Evolutionary conservation across 2,888 invertebrate genomes (phyloP), one percentile per base, ranked within the genome.

Genomic region (Mimumesa dahlbomi): DNA sequence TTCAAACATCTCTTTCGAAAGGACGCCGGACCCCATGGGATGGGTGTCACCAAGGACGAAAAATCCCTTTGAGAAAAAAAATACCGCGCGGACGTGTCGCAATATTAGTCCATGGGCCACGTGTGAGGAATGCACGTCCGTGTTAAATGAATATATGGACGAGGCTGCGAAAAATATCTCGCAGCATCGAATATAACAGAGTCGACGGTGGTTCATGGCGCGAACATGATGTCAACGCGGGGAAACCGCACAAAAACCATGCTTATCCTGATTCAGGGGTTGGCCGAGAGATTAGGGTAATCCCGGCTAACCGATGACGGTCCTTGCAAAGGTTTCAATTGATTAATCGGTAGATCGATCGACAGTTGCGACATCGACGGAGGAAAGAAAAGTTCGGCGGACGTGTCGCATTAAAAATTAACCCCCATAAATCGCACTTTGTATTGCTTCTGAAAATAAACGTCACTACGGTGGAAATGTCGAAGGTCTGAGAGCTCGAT

Each of bases 321-420:
- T 84, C 82, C 81, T 84, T 88, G 64, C 77, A 86, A 86, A 86
- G 88, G 87, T 84, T 88, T 87, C 87, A 84, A 76, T 83, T 80
- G 85, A 87, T 87, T 87, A 87, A 88, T 87, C 82, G 82, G 75
- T 56, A 67, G 79, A 85, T 85, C 81, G 84, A 83, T 85, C 79
- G 82, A 69, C 66, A 75, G 54, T 54, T 16, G 54, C 45, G 42
- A 42, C 34, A 42, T 42, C 38, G n/a, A n/a, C 19, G 31, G 3
- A 11, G 5, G 21, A 11, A 58, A 53, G 50, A 54, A 34, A 25
- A n/a, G n/a, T 34, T 34, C 2, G n/a, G 34, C n/a, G n/a, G n/a
- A n/a, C n/a, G n/a, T n/a, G n/a, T n/a, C n/a, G n/a, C n/a, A n/a
- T n/a, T n/a, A n/a, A n/a, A n/a, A n/a, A n/a, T n/a, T n/a, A n/a